Evolutionary conservation across 1,140 invertebrate species (phyloP), one percentile per base, ranked within the genome.

Genomic region (Microplitis demolitor): DNA sequence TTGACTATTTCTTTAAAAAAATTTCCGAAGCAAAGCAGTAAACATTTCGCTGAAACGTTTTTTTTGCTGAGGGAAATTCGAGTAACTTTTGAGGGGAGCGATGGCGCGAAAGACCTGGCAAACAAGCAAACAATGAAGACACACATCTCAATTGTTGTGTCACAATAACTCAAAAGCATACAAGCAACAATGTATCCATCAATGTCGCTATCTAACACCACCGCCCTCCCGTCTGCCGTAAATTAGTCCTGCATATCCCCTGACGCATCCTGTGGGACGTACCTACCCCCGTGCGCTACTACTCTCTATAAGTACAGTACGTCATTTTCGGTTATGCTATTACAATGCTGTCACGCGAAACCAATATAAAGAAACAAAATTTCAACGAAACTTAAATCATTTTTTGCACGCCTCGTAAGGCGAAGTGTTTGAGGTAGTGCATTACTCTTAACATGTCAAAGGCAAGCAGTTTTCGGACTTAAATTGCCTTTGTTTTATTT

Each of bases 191-290:
- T 78, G 72, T 76, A 78, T 74, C 72, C 77, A 77, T 78, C 75
- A 73, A 78, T 74, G 75, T 77, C 71, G 35, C 66, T 69, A 72
- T 73, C 61, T 63, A 78, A 76, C 73, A 78, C 73, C 71, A 69
- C 56, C 50, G 66, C 64, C 69, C 71, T 73, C 73, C 56, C 60
- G 61, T 69, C 51, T 50, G 58, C 66, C 58, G 71, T 74, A 76
- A 76, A 76, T 76, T 76, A 76, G 75, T 76, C 72, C 69, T 73
- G 62, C 54, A 69, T 58, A 74, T 74, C 75, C 58, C 69, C 62
- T 31, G 75, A 68, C 67, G 70, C 72, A 74, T 77, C 70, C 75
- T 74, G 72, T 78, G 74, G 76, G 79, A 83, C 76, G 78, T 80
- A 84, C 83, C 78, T 78, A 45, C 39, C 39, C 39, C 39, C 39